Evolutionary conservation across 2,113 vertebrate species (phyloP), one percentile per base, ranked within the genome.

Genomic region (Cynocephalus volans): DNA sequence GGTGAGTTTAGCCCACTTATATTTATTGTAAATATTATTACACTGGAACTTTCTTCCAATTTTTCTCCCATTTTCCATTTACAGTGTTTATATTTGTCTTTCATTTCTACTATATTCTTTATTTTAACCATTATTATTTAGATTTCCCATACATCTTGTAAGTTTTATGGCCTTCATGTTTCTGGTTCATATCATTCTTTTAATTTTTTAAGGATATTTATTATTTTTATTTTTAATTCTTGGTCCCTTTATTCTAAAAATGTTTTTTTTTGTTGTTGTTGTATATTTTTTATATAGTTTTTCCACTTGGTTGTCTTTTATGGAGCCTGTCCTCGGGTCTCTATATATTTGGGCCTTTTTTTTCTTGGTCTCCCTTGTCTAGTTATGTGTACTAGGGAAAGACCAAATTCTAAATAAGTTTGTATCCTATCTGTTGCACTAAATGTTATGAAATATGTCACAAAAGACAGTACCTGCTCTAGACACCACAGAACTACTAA

Each of bases 161-260:
- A n/a, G 77, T 82, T 45, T 79, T 73, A 85, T 93, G 52, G 9
- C 17, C 23, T 85, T 93, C 4, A 65, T 65, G 45, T 73, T 80
- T 84, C 64, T 65, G 10, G 17, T 73, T 89, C 6, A 77, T 67
- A 69, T 70, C 64, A 54, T 62, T 41, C 58, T 70, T 79, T 84
- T 88, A 88, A 26, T 95, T n/a, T 15, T 85, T 65, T 73, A 11
- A 79, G n/a, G 19, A 23, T 79, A 64, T 83, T 17, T 88, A 70
- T 33, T 67, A 62, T 83, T 36, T 8, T 72, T 58, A 72, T 89
- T 88, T 79, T 48, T 77, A 52, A 14, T 73, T 89, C 2, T 91
- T 82, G 15, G n/a, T n/a, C n/a, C n/a, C n/a, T n/a, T n/a, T n/a
- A n/a, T 88, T 94, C 15, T n/a, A 92, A 82, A 41, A 94, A 76